Base-by-base conservation (phyloP, 2,113 vertebrate species). In the Syngnathoides biaculeatus region DNA sequence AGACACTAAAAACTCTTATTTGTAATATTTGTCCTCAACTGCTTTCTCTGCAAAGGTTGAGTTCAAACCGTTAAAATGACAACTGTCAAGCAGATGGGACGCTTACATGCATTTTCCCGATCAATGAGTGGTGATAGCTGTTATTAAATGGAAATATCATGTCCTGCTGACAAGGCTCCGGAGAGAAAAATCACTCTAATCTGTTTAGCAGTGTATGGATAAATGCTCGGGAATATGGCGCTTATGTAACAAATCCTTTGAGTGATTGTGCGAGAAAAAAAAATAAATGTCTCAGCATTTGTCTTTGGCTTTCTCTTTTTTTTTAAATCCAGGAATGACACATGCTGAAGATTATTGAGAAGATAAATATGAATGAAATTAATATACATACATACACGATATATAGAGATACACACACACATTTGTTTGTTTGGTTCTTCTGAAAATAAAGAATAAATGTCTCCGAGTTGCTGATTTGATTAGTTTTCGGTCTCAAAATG, bases 191-290 rank as follows among this genome's bases (percentile, higher is more conserved):
- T 80, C 68, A 39, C 68, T 76, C 40, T 88, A 88, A 91, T 91
- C 87, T 87, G 58, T 79, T 87, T 88, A 88, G 7, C 56, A 55
- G 68, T 75, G 77, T 79, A 82, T 81, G 81, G 71, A 86, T 86
- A 82, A 84, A 86, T 80, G 79, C 77, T 76, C 15, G 47, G 45
- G 70, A 71, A 79, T 79, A 84, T 59, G 38, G 68, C 20, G 69
- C 74, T 91, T 91, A 88, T n/a, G 75, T 83, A 90, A 91, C 78
- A 86, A 87, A 89, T 87, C 87, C 83, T 68, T 73, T 78, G 71
- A 67, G 68, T 79, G 74, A 85, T 88, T 84, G 82, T 83, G 67
- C 71, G 64, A 50, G 82, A 63, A 83, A 87, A 84, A 77, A 64
- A 82, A 63, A 82, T 68, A 43, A 22, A 64, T 78, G 80, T 77